Base-by-base conservation (phyloP, 2,888 invertebrate species). In the Strigamia crassipes region DNA sequence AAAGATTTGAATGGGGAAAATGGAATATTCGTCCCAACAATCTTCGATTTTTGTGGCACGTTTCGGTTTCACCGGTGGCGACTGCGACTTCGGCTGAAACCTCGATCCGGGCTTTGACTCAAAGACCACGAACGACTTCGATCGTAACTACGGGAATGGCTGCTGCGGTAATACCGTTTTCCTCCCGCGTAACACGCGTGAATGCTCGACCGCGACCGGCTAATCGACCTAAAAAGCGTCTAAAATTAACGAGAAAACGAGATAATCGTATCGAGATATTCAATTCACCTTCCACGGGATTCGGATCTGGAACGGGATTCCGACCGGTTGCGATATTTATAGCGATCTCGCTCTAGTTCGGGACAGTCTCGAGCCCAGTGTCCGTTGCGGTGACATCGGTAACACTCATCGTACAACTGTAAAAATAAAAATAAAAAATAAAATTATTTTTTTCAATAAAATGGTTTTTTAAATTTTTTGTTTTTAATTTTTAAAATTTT, bases 331-430 rank as follows among this genome's bases (percentile, higher is more conserved):
- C 84, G 81, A 38, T 82, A 83, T 5, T 83, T 51, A 66, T 84
- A 82, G 4, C 84, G 79, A 42, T 84, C 83, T 23, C 83, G 73
- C 46, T 83, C 83, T 23, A 83, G 66, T 78, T 87, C 87, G 18
- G 88, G 88, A 84, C 88, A 88, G 84, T 89, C 88, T 56, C 88
- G 83, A 0, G 88, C 88, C 87, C 87, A 88, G 83, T 89, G 89
- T 3, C 89, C 89, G 15, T 86, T 85, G 38, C 88, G 86, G 81
- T 87, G 86, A 84, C 88, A 89, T 81, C 87, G 86, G 83, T 88
- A 88, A 82, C 88, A 88, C 83, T 88, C 88, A 83, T 88, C 88
- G 83, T 86, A 85, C n/a, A 85, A 85, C 85, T 85, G 83, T 4
- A 38, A 41, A 23, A 38, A 38, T 9, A 2, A 2, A 78, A 2